phyloP scores from a whole-genome alignment of 2,888 invertebrate species.

The Macrosiphum euphorbiae region DNA sequence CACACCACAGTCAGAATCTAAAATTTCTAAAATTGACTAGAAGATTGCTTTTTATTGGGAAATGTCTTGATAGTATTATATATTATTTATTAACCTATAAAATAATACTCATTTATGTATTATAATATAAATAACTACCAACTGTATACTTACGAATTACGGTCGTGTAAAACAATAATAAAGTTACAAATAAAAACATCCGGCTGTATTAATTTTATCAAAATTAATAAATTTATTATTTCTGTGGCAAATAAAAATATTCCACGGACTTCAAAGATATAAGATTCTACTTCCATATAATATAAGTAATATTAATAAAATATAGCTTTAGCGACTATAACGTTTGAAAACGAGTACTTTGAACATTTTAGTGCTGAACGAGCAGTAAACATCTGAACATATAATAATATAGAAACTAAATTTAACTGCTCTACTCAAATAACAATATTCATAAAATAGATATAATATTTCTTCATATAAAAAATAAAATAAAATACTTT shows the following conservation, averaged over 20 bases:
- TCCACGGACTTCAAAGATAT: not conserved
- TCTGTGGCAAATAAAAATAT: not conserved
- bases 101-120: no score
- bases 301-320: not conserved
- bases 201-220: not conserved
- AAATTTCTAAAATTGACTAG: no score
- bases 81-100: no score
- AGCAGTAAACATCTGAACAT: not conserved
- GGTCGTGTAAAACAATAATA: not conserved
- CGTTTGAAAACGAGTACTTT: not conserved
- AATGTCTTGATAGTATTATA: no score
- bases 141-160: not conserved
- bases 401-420: not conserved
- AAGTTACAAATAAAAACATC: not conserved
- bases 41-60: no score
- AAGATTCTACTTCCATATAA: not conserved
- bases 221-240: not conserved
- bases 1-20: no score
- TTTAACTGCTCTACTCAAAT: not conserved
- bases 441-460: slow-evolving; percentile 1
- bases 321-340: not conserved
- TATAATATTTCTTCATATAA: not conserved
- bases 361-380: not conserved
- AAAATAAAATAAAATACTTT: not conserved
- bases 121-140: no score